These are phyloP conservation scores for Xiphydria camelus DNA, from an alignment of 2,888 invertebrate species.

Conservation along the genomic window DNA sequence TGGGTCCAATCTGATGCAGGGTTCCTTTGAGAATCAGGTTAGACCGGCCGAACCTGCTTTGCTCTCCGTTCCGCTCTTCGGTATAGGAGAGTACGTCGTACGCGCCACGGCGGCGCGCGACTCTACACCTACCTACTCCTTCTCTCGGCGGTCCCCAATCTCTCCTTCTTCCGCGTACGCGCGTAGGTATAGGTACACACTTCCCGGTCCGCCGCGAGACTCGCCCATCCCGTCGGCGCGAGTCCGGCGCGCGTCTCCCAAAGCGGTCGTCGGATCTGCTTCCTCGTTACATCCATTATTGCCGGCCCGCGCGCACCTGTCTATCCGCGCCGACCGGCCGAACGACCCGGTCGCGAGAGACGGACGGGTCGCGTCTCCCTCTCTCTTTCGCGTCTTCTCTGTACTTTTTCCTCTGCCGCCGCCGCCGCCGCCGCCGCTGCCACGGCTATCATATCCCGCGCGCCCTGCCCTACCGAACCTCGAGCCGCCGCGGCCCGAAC, in stretches of 20 bases:
- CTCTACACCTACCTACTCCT: constrained; percentile 2
- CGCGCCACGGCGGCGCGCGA: too few relatives aligned
- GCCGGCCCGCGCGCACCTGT: too few relatives aligned
- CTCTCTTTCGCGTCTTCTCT: too few relatives aligned
- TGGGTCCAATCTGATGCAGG: constrained; percentile 54
- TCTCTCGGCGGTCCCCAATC: background rate
- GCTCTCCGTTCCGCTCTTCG: constrained; percentile 20
- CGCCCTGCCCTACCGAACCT: too few relatives aligned
- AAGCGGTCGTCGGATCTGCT: constrained; percentile 36
- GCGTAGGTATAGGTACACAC: too few relatives aligned
- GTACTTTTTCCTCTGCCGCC: too few relatives aligned
- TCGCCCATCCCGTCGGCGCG: constrained; percentile 15
- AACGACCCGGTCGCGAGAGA: constrained; percentile 4
- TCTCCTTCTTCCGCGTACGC: constrained; percentile 26
- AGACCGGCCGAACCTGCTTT: constrained; percentile 59
- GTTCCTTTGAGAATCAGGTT: constrained; percentile 57
- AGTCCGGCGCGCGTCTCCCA: constrained; percentile 9
- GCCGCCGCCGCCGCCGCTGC: too few relatives aligned
- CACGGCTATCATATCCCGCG: too few relatives aligned
- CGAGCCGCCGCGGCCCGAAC: too few relatives aligned
- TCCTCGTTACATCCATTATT: constrained; percentile 51
- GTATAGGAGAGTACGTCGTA: too few relatives aligned
- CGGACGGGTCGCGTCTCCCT: too few relatives aligned
- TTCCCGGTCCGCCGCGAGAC: constrained; percentile 33
- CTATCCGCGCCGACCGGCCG: constrained; percentile 34